Base-by-base conservation (phyloP, 2,888 invertebrate genomes). In the Hipparchia semele region DNA sequence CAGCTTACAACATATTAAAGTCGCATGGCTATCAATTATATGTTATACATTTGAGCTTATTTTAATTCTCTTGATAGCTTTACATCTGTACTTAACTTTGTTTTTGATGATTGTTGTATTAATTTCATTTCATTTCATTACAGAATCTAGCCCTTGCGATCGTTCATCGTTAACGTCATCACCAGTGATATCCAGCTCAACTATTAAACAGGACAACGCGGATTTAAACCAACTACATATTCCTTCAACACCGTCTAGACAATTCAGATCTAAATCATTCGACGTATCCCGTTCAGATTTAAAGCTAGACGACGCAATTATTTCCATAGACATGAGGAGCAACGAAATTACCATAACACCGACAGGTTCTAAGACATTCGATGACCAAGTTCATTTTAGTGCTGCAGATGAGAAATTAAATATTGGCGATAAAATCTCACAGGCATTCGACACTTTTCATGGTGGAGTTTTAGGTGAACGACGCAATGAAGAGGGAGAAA, bases 191-290 rank as follows among this genome's bases (percentile, higher is more conserved):
- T 90, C 91, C 73, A 86, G 75, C 74, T 81, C 81, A 76, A 83
- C 84, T 2, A 86, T 87, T 74, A 92, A 90, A 77, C 88, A 86
- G 78, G 89, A 91, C 6, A 80, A 71, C 74, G 62, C 80, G 6
- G 93, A 92, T 33, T 72, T 86, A 2, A 90, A 91, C 79, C 93
- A 92, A 80, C 83, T 93, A 0, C 85, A 87, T 75, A 84, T 91
- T 12, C 93, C 93, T 12, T 73, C 84, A 72, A 83, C 87, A 23
- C 90, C 90, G 72, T 86, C 88, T 54, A 89, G 94, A 74, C 94
- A 94, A 77, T 88, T 87, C 76, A 85, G 95, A 56, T 95, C 95
- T 0, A 94, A 94, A 84, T 95, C 95, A 0, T 94, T 95, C 2
- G 95, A 95, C 76, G 92, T 94, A 1, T 90, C 94, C 1, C 86